Conservation (phyloP, 2,888 invertebrate genomes). For the Cheilosia vernalis region DNA sequence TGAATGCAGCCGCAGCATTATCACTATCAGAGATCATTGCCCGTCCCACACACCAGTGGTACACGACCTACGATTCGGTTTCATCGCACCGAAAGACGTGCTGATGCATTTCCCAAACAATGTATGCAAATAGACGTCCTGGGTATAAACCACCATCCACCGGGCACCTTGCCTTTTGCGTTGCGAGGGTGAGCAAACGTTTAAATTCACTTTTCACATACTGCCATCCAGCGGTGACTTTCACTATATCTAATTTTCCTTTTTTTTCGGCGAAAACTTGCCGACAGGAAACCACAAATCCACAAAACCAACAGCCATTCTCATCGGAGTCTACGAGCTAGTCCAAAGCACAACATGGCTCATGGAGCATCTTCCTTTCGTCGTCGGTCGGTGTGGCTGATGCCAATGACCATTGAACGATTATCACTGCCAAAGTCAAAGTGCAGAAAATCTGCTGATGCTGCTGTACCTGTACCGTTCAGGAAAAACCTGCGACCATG, state of each 20-base stretch:
- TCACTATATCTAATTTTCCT: conserved; percentile 31
- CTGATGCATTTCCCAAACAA: not conserved
- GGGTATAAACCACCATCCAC: not conserved
- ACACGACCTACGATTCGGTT: conserved; percentile 1
- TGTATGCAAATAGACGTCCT: conserved; percentile 32
- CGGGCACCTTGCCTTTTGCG: conserved; percentile 18
- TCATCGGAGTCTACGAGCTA: conserved; percentile 28
- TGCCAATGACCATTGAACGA: conserved; percentile 47
- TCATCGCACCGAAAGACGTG: conserved; percentile 11
- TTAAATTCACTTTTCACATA: conserved; percentile 53
- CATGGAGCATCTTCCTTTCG: conserved; percentile 63
- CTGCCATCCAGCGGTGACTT: conserved; percentile 31
- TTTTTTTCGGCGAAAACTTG: conserved; percentile 24
- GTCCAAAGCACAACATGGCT: conserved; percentile 46
- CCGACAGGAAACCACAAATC: conserved; percentile 46
- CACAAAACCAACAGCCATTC: conserved; percentile 5
- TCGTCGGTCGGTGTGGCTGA: not conserved
- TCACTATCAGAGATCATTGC: conserved; percentile 29
- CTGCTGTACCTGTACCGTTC: not conserved
- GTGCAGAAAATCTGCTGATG: conserved; percentile 55
- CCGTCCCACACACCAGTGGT: conserved; percentile 1
- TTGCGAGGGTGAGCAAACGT: conserved; percentile 25
- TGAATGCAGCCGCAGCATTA: conserved; percentile 31
- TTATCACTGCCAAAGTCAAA: conserved; percentile 71
- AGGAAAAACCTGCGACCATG: conserved; percentile 62